phyloP scores from a whole-genome alignment of 2,797 vertebrate genomes.

The Trematomus bernacchii region DNA sequence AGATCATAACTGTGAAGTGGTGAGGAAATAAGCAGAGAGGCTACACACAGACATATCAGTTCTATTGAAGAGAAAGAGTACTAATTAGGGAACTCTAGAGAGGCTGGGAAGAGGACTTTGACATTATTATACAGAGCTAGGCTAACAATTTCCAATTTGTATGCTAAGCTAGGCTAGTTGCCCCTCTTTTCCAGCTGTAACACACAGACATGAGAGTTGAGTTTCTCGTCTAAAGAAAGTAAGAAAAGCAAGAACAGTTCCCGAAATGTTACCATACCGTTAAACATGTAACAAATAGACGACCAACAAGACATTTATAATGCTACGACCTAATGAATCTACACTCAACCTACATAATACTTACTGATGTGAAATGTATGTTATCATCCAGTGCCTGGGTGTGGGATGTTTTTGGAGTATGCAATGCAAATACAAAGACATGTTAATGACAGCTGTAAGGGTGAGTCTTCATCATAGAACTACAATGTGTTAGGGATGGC shows the following conservation, averaged over 20 bases:
- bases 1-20: background rate
- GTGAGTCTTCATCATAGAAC: background rate
- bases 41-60: background rate
- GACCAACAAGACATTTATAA: background rate
- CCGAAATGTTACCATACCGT: background rate
- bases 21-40: background rate
- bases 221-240: background rate
- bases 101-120: background rate
- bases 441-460: background rate
- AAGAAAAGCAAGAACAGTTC: background rate
- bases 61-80: background rate
- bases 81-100: background rate
- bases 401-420: constrained; percentile 5
- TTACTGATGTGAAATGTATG: constrained; percentile 18
- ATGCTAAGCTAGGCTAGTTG: background rate
- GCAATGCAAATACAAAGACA: constrained; percentile 18
- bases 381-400: constrained; percentile 30
- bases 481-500: background rate
- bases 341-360: constrained; percentile 8
- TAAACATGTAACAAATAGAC: background rate
- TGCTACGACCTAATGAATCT: background rate
- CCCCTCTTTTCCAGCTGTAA: background rate
- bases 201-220: background rate
- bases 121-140: background rate
- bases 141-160: background rate